Evolutionary conservation across 2,888 invertebrate genomes (phyloP).

Genomic region (Lepas anatifera): DNA sequence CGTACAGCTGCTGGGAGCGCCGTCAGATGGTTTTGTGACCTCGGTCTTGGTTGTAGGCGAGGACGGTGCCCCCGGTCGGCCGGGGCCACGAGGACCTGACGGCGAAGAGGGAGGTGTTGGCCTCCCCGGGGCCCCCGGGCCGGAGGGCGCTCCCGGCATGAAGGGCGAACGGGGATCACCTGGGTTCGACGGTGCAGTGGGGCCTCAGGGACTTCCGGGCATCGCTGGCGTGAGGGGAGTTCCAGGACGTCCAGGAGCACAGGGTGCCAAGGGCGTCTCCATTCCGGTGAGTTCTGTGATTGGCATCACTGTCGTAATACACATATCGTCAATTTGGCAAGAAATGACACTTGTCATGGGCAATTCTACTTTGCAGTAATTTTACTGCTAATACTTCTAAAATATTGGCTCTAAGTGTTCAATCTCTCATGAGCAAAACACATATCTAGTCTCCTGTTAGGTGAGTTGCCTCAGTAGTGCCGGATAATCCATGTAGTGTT

Average conservation of each 20-base stretch:
- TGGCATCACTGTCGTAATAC: too few species aligned
- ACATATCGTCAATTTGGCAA: too few species aligned
- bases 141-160: slow-evolving; percentile 24
- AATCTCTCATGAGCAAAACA: too few species aligned
- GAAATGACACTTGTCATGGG: too few species aligned
- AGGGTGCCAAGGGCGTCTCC: slow-evolving; percentile 38
- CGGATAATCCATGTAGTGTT: too few species aligned
- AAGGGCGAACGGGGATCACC: slow-evolving; percentile 22
- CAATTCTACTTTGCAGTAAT: too few species aligned
- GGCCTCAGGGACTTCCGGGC: slow-evolving; percentile 49
- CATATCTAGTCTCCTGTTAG: too few species aligned
- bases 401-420: too few species aligned
- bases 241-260: slow-evolving; percentile 48
- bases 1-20: too few species aligned
- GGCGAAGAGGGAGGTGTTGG: slow-evolving; percentile 35
- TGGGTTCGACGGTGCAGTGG: slow-evolving; percentile 17
- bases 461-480: too few species aligned
- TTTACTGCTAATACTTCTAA: too few species aligned
- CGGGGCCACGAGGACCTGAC: slow-evolving; percentile 43
- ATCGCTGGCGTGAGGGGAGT: slow-evolving; percentile 61
- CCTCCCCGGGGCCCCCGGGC: slow-evolving; percentile 26
- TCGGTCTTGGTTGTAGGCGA: slow-evolving; percentile 38
- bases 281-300: slow-evolving; percentile 20
- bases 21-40: background rate
- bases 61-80: slow-evolving; percentile 49